phyloP scores from a whole-genome alignment of 2,113 vertebrate species.

The Notothenia coriiceps region DNA sequence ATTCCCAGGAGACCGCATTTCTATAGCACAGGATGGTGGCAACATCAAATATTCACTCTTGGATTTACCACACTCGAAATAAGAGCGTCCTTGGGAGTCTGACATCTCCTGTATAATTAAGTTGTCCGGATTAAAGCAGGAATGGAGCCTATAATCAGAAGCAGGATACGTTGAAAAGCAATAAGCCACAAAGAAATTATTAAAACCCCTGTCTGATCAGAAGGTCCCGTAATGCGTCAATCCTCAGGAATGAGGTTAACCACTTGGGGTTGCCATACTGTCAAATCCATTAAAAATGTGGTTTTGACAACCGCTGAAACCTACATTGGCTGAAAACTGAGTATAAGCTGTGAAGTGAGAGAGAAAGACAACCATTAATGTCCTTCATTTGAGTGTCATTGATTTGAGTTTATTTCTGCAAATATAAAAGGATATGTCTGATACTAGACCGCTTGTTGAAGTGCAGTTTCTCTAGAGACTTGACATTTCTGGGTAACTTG shows the following conservation, averaged over 20 bases:
- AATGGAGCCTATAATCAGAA: slow-evolving; percentile 75
- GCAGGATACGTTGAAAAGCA: slow-evolving; percentile 75
- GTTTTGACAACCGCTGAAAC: slow-evolving; percentile 46
- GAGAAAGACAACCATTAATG: slow-evolving; percentile 32
- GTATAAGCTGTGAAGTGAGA: background rate
- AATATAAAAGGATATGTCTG: slow-evolving; percentile 18
- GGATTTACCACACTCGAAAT: slow-evolving; percentile 49
- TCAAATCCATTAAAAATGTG: slow-evolving; percentile 61
- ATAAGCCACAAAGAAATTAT: slow-evolving; percentile 72
- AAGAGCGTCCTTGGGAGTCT: slow-evolving; percentile 67
- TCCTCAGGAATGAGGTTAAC: slow-evolving; percentile 70
- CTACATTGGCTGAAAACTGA: background rate
- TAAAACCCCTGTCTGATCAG: slow-evolving; percentile 63
- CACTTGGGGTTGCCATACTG: slow-evolving; percentile 51
- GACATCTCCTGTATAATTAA: slow-evolving; percentile 82
- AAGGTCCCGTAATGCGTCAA: slow-evolving; percentile 61
- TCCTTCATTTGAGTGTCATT: slow-evolving; percentile 11
- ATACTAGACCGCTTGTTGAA: slow-evolving; percentile 6
- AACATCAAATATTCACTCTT: slow-evolving; percentile 73
- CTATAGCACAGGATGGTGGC: slow-evolving; percentile 35
- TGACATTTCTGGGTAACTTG: slow-evolving; percentile 37
- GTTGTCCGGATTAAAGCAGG: slow-evolving; percentile 74
- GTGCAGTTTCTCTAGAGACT: slow-evolving; percentile 9
- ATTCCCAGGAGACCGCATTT: slow-evolving; percentile 38
- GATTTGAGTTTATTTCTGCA: slow-evolving; percentile 14